Conservation (phyloP, 2,113 vertebrate genomes). For the Tetrax tetrax region DNA sequence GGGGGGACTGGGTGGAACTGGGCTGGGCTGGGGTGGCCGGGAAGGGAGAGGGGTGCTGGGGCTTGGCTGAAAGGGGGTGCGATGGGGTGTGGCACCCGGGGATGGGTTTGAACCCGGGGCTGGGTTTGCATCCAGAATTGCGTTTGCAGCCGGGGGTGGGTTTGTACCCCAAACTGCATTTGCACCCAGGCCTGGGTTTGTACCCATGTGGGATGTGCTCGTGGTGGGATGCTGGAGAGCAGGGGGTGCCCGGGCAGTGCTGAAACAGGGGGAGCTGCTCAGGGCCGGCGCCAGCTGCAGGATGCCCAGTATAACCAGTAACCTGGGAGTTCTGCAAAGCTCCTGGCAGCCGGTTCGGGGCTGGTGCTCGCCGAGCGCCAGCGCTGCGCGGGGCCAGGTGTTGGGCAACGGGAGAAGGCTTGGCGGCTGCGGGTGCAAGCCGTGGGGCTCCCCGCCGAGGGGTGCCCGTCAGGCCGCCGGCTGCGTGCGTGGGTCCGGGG, state of each 20-base stretch:
- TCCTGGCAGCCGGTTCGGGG: not conserved
- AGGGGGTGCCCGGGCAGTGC: not conserved
- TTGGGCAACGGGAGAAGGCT: not conserved
- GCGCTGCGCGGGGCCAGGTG: accelerated
- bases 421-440: accelerated
- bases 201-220: not conserved
- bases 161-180: not conserved
- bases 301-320: not conserved
- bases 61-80: not conserved
- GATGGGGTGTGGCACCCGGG: not conserved
- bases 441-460: accelerated
- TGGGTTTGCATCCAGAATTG: not conserved
- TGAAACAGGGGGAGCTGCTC: not conserved
- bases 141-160: not conserved
- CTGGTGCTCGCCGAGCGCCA: not conserved
- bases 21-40: not conserved
- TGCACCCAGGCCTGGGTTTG: not conserved
- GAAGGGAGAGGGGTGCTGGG: not conserved
- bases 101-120: not conserved
- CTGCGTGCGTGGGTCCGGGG: accelerated
- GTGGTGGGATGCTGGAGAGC: not conserved
- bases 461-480: not conserved
- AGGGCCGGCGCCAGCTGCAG: not conserved
- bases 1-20: not conserved
- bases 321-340: not conserved